A percentile compares a stretch with the other conserved stretches of the same genome.
Conservation (phyloP, 2,797 vertebrate genomes). For the Oreonectes daqikongensis region DNA sequence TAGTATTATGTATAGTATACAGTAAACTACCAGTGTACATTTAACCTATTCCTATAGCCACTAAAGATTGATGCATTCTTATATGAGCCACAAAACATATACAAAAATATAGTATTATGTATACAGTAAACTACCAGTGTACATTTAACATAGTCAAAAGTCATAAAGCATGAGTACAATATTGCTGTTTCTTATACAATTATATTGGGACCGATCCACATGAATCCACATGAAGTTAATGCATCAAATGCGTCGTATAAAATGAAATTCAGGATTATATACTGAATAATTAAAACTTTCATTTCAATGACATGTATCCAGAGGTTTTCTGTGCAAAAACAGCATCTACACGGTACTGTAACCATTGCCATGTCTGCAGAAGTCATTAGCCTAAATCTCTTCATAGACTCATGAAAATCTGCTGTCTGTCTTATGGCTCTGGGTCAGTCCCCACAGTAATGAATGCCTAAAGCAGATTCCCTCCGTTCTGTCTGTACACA, state of each 20-base stretch:
- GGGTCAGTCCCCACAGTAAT: conserved; percentile 17
- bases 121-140: too few relatives aligned
- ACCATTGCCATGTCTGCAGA: conserved; percentile 27
- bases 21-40: too few relatives aligned
- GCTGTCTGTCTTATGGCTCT: not conserved
- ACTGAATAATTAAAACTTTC: not conserved
- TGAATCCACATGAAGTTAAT: too few relatives aligned
- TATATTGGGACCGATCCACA: too few relatives aligned
- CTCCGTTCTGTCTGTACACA: not conserved
- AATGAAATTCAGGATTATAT: not conserved
- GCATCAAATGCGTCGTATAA: not conserved
- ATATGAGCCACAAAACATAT: too few relatives aligned
- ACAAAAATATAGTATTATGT: too few relatives aligned
- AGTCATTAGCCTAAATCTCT: conserved; percentile 29
- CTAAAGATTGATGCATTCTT: too few relatives aligned
- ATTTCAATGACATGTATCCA: not conserved
- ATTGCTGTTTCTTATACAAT: too few relatives aligned
- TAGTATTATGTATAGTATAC: too few relatives aligned
- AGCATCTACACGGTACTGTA: conserved; percentile 9
- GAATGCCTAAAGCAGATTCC: conserved; percentile 27
- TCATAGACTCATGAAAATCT: conserved; percentile 19
- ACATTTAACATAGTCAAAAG: too few relatives aligned
- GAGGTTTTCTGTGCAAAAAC: not conserved
- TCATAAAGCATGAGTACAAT: too few relatives aligned
- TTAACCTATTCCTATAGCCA: too few relatives aligned